Base-by-base conservation (phyloP, 2,113 vertebrate genomes). In the Hassar affinis region DNA sequence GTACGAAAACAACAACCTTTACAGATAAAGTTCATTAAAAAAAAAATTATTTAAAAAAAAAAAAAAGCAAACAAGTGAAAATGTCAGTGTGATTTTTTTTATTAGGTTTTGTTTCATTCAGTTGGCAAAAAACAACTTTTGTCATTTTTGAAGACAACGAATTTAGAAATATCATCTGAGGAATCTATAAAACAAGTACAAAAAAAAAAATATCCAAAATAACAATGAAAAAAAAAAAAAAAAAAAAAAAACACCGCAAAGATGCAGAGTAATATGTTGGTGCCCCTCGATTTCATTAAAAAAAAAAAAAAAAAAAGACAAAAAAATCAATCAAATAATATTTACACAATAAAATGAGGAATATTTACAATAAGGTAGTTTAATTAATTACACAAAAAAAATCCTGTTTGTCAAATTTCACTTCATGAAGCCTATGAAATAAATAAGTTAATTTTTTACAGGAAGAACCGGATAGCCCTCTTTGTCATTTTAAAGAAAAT, bases 341-440 rank as follows among this genome's bases (percentile, higher is more conserved):
- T 94, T 91, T 94, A 94, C 93, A 94, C 93, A 94, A 90, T 92
- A 91, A 93, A 77, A 93, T 90, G 90, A 78, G 38, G 62, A 81
- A 51, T 94, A 94, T 94, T 91, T 94, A 94, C 93, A 94, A 94
- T 94, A 94, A 94, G 93, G 93, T 93, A 93, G 93, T 91, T 92
- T 91, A 93, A 91, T 89, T 93, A 91, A 42, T 42, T 90, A 91
- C 86, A 0, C 6, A 69, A 85, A 88, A 91, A 91, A 90, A 90
- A 78, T 89, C 85, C 89, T 88, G 90, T 90, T 86, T 89, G 86
- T 88, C 89, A 86, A 88, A 90, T 91, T 91, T 91, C 88, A 88
- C 89, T 90, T 92, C 83, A 86, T 81, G 82, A 86, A 86, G 85
- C 83, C 88, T 92, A 92, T 89, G 91, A 90, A 93, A 90, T 92